Percentiles rank a stretch among this genome's conserved stretches.
These are phyloP conservation scores for Characodon lateralis DNA, from an alignment of 2,797 vertebrate species.

Conservation along the genomic window DNA sequence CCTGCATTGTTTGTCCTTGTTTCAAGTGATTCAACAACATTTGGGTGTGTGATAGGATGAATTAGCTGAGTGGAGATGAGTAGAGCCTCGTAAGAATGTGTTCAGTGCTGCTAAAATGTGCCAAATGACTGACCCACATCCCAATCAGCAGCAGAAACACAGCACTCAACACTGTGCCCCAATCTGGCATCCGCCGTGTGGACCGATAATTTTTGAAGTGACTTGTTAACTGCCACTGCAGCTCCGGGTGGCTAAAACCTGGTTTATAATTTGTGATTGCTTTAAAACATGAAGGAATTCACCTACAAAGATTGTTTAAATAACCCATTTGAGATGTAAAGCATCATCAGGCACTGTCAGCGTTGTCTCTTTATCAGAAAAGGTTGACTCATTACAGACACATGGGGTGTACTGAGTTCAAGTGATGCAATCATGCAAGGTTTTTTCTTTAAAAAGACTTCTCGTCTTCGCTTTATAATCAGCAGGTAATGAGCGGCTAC, in stretches of 20 bases:
- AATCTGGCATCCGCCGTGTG: conserved; percentile 31
- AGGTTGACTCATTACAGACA: conserved; percentile 69
- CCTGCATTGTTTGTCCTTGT: conserved; percentile 51
- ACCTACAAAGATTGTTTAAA: conserved; percentile 43
- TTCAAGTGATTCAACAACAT: conserved; percentile 56
- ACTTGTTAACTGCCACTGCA: conserved; percentile 24
- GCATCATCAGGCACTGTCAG: conserved; percentile 44
- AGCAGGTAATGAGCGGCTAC: conserved; percentile 43
- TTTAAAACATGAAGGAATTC: conserved; percentile 38
- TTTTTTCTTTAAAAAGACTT: conserved; percentile 45
- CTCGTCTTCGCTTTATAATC: conserved; percentile 39
- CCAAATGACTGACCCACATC: conserved; percentile 43
- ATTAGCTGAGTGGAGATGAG: conserved; percentile 26
- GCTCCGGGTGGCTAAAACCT: conserved; percentile 40
- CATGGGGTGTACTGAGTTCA: conserved; percentile 58
- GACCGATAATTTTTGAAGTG: conserved; percentile 33
- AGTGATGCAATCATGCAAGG: conserved; percentile 61
- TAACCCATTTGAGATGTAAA: conserved; percentile 47
- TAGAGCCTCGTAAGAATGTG: conserved; percentile 38
- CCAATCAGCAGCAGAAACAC: conserved; percentile 28
- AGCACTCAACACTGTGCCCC: conserved; percentile 35
- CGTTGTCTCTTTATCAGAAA: conserved; percentile 50
- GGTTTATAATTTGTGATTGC: conserved; percentile 56
- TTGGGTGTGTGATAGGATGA: conserved; percentile 36
- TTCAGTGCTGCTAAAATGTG: conserved; percentile 41